These are phyloP conservation scores for Calephelis virginiensis DNA, from an alignment of 1,140 invertebrate species.

Conservation along the genomic window DNA sequence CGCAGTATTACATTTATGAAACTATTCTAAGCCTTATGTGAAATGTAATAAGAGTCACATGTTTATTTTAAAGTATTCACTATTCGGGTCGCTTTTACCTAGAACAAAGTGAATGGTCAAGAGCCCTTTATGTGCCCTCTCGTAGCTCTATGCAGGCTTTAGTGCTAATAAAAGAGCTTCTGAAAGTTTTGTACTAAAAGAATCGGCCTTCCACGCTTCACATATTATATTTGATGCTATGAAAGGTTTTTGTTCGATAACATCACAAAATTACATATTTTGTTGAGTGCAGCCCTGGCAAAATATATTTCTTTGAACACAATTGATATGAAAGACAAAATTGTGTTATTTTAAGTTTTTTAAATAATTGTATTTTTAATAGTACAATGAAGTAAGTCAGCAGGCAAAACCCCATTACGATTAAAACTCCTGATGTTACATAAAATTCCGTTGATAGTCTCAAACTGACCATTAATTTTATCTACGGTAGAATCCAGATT, in stretches of 20 bases:
- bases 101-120: constrained; percentile 16
- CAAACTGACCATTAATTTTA: too few relatives aligned
- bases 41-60: constrained; percentile 15
- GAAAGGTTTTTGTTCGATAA: constrained; percentile 9
- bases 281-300: neutral
- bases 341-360: too few relatives aligned
- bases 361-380: too few relatives aligned
- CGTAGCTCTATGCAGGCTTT: constrained; percentile 14
- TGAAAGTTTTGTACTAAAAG: constrained; percentile 17
- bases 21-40: constrained; percentile 3
- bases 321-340: too few relatives aligned
- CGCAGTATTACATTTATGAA: constrained; percentile 3
- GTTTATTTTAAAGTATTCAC: constrained; percentile 15
- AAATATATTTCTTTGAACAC: neutral
- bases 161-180: constrained; percentile 13
- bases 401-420: neutral
- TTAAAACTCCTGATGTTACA: too few relatives aligned
- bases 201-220: constrained; percentile 13
- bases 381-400: too few relatives aligned
- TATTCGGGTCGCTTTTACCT: constrained; percentile 15
- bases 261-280: constrained; percentile 11
- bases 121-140: constrained; percentile 8
- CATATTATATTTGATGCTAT: constrained; percentile 13
- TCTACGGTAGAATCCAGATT: too few relatives aligned
- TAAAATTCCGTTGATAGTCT: too few relatives aligned